Percentiles rank a stretch among this genome's conserved stretches.
These are phyloP conservation scores for Nyleta sp. DNA, from an alignment of 2,888 invertebrate species.

Conservation along the genomic window DNA sequence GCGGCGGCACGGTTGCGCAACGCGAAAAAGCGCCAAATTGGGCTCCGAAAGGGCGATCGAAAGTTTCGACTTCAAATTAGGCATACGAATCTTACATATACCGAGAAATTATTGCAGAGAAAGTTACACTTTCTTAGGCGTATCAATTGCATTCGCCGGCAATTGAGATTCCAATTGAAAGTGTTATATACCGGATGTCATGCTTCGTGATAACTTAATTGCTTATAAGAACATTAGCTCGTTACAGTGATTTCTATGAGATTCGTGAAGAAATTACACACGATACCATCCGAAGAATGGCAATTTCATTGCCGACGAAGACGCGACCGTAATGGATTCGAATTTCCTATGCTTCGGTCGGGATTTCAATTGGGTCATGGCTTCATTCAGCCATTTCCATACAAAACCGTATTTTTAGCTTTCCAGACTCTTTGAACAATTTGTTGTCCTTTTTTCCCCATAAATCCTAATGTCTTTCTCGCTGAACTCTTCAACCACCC, in stretches of 20 bases:
- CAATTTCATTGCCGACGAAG: background rate
- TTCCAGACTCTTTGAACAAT: no score
- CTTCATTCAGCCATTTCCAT: no score
- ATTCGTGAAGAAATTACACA: conserved; percentile 35
- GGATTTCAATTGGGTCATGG: background rate
- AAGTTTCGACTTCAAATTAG: conserved; percentile 49
- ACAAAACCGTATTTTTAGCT: no score
- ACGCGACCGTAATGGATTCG: background rate
- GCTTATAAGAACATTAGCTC: conserved; percentile 50
- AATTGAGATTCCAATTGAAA: conserved; percentile 62
- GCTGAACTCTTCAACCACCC: no score
- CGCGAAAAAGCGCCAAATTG: conserved; percentile 1
- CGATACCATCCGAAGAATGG: conserved; percentile 9
- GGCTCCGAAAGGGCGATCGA: conserved; percentile 45
- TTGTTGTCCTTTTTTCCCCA: no score
- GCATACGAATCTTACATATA: conserved; percentile 56
- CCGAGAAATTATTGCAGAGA: conserved; percentile 58
- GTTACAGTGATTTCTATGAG: conserved; percentile 46
- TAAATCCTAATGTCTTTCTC: no score
- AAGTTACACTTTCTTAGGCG: conserved; percentile 61
- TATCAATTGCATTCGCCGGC: conserved; percentile 57
- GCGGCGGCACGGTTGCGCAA: conserved; percentile 23
- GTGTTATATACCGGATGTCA: conserved; percentile 63
- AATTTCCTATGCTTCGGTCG: background rate
- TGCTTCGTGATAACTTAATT: conserved; percentile 63